Evolutionary conservation across 2,888 invertebrate species (phyloP).

Genomic region (Choristoneura rosaceana): DNA sequence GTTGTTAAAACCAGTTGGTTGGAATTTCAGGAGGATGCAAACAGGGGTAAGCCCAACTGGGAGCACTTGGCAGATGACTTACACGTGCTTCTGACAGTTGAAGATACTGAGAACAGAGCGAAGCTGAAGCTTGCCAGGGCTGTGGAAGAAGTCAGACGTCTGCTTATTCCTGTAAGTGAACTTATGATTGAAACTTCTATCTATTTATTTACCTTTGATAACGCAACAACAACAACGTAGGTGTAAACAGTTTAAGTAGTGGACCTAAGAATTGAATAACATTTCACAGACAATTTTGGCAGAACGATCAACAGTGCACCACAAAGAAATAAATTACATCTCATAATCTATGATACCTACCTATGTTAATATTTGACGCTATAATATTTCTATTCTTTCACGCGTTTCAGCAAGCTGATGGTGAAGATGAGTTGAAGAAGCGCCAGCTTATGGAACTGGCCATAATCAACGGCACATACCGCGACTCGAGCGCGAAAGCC

Average conservation of each 20-base stretch:
- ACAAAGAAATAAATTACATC: too few relatives aligned
- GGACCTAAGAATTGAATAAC: too few relatives aligned
- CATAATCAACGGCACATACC: slow-evolving; percentile 99
- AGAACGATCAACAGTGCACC: too few relatives aligned
- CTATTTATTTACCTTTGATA: too few relatives aligned
- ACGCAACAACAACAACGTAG: too few relatives aligned
- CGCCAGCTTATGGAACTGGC: slow-evolving; percentile 99
- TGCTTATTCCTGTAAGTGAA: slow-evolving; percentile 96
- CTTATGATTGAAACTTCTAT: neutral
- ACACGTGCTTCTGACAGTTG: slow-evolving; percentile 99
- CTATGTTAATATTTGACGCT: too few relatives aligned
- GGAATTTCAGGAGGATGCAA: slow-evolving; percentile 96
- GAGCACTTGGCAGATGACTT: slow-evolving; percentile 99
- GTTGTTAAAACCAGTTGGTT: slow-evolving; percentile 33
- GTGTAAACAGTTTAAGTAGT: neutral
- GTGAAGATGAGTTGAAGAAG: slow-evolving; percentile 99
- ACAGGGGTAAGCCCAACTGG: slow-evolving; percentile 99
- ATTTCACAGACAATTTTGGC: too few relatives aligned
- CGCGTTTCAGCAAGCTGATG: slow-evolving; percentile 96
- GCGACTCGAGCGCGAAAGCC: slow-evolving; percentile 96
- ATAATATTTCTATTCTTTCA: slow-evolving; percentile 25
- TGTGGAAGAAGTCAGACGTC: slow-evolving; percentile 98
- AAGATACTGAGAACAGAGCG: slow-evolving; percentile 99
- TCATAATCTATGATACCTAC: too few relatives aligned
- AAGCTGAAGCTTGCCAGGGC: slow-evolving; percentile 97